Percentiles rank a stretch among this genome's conserved stretches.
Evolutionary conservation across 2,888 invertebrate species (phyloP).

Genomic region (Aphrophora alni): DNA sequence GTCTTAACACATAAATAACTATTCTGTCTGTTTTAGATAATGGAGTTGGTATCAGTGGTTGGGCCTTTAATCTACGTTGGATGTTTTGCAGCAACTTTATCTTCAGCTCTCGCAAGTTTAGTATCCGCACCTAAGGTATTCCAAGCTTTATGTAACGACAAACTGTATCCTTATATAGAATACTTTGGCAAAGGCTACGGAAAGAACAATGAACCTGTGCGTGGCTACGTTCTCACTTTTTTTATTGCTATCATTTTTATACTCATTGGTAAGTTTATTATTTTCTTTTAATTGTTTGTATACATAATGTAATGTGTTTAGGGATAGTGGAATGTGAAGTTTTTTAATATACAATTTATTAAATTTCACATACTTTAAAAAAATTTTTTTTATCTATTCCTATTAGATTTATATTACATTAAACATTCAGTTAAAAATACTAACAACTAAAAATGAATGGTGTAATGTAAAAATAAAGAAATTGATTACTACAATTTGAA

Average conservation of each 20-base stretch:
- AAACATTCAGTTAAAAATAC: too few relatives aligned
- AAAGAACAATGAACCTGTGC: conserved; percentile 80
- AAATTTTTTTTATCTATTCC: too few relatives aligned
- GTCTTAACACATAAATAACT: too few relatives aligned
- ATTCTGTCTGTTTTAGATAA: conserved; percentile 65
- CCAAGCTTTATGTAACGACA: conserved; percentile 93
- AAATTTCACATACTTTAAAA: neutral
- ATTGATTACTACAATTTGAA: too few relatives aligned
- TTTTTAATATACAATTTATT: neutral
- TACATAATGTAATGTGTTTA: too few relatives aligned
- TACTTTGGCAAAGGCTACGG: conserved; percentile 78
- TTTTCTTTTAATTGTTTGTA: too few relatives aligned
- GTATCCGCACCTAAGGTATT: conserved; percentile 96
- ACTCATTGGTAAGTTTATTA: conserved; percentile 73
- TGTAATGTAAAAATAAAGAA: too few relatives aligned
- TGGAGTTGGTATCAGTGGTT: conserved; percentile 82
- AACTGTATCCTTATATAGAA: conserved; percentile 88
- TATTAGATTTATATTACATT: too few relatives aligned
- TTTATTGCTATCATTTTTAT: conserved; percentile 86
- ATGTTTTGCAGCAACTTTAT: conserved; percentile 97
- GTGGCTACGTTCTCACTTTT: conserved; percentile 92
- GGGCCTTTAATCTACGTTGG: conserved; percentile 96
- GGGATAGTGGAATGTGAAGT: neutral
- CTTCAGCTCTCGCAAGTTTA: conserved; percentile 93
- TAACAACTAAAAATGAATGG: too few relatives aligned